Evolutionary conservation across 2,797 vertebrate species (phyloP).

Genomic region (Lacerta agilis): DNA sequence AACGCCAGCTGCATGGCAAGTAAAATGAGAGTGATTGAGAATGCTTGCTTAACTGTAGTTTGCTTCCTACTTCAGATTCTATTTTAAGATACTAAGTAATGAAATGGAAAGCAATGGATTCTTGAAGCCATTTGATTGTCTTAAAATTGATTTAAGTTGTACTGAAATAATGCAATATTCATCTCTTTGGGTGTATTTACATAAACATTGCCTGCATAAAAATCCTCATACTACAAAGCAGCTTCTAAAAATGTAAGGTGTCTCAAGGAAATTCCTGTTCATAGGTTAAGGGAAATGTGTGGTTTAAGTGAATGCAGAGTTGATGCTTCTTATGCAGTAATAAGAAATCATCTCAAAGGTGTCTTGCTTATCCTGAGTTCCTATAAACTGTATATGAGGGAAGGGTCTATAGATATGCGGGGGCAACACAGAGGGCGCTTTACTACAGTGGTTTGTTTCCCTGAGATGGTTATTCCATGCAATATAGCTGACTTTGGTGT

Average conservation of each 20-base stretch:
- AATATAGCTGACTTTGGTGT: not conserved
- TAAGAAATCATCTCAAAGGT: not conserved
- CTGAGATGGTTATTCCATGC: not conserved
- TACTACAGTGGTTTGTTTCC: not conserved
- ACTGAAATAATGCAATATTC: not conserved
- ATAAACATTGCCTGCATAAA: not conserved
- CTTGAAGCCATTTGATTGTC: not conserved
- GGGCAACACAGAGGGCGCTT: too few species aligned
- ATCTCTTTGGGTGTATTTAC: not conserved
- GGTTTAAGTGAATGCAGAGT: not conserved
- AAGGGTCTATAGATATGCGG: not conserved
- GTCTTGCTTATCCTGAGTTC: not conserved
- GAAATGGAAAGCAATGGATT: not conserved
- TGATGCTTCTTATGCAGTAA: not conserved
- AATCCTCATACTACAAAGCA: not conserved
- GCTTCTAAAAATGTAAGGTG: not conserved
- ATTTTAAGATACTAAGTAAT: too few species aligned
- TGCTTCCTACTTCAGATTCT: not conserved
- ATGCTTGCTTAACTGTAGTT: conserved; percentile 29
- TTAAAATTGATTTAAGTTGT: not conserved
- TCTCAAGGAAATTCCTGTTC: not conserved
- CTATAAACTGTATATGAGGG: too few species aligned
- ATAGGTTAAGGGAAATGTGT: not conserved
- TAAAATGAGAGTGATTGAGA: conserved; percentile 45
- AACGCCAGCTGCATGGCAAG: conserved; percentile 65